Base-by-base conservation (phyloP, 2,113 vertebrate species). In the Paedocypris sp. region DNA sequence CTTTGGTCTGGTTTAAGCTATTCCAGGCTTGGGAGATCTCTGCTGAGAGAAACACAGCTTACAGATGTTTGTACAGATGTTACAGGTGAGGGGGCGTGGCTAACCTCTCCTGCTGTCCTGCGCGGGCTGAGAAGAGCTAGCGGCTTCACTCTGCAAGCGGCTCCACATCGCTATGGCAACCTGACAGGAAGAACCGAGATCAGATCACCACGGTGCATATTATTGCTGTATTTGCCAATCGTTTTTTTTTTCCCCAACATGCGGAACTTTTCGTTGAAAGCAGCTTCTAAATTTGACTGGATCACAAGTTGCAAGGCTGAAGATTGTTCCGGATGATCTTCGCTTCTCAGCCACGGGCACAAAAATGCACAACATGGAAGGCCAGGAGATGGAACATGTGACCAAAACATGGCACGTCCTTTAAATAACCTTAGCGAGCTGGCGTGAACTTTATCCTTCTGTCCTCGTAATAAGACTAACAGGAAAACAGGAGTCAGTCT, bases 1-100 rank as follows among this genome's bases (percentile, higher is more conserved):
- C 83, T 81, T 95, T 95, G 78, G 87, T 88, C 77, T 93, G 88
- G 76, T 84, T 80, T 74, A 90, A 82, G 79, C 80, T 75, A 80
- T 86, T 81, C 92, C 89, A 89, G 75, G 82, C 80, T 82, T 82
- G 68, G 60, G 84, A 83, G 69, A 83, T 69, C 72, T 91, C 91
- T 94, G 79, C 62, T 50, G 42, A 62, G 62, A 25, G 26, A 67
- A 31, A 67, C 68, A 54, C 8, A 42, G 13, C 3, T 0, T 28
- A 20, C 7, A 20, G 4, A 19, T 11, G 11, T 13, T 39, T 3
- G 18, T 6, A 2, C 6, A 16, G 11, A 58, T 31, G 6, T 42
- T 32, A 1, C 12, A 51, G 11, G 25, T 43, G 13, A 31, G 22
- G 36, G 7, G 25, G 38, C 20, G 70, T 11, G 15, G 71, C 72